Evolutionary conservation across 2,797 vertebrate genomes (phyloP), one percentile per base, ranked within the genome.

Genomic region (Alfaro cultratus): DNA sequence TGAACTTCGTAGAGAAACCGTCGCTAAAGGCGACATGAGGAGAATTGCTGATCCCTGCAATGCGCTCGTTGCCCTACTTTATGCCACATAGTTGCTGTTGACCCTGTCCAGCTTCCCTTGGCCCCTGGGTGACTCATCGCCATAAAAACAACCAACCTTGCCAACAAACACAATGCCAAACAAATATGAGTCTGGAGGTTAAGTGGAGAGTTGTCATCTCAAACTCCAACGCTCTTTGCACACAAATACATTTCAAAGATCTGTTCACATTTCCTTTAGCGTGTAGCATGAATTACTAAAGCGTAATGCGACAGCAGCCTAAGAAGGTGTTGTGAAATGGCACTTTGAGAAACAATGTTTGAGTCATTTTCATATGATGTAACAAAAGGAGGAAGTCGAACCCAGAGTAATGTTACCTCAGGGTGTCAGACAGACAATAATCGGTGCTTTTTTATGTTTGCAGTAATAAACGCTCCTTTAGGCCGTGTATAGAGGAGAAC

Each of bases 351-450:
- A 90, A 84, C 64, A 62, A 0, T 31, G 47, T 79, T 88, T 87
- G 77, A 90, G 85, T 82, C 34, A 70, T 73, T 49, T 41, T 77
- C 72, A 75, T 83, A 81, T 91, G 90, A 89, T 83, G 84, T 73
- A 86, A 91, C 72, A 78, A 16, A 16, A 13, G 0, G 8, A 82
- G 67, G 74, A 83, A 68, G n/a, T 15, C 83, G 80, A 62, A 78
- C 15, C 5, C 36, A 43, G 71, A 80, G 43, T 23, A 60, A 36
- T 31, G 55, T n/a, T 29, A 83, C 80, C 77, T 29, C 6, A 0
- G 34, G 57, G 81, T 29, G 53, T 74, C 41, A 64, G 60, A 83
- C 31, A 41, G 67, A 80, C 2, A 31, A 53, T 23, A 53, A 60
- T 39, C 39, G 21, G 45, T 79, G 62, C 55, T 84, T 47, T 53